Base-by-base conservation (phyloP, 2,797 vertebrate species). In the Pristis pectinata region DNA sequence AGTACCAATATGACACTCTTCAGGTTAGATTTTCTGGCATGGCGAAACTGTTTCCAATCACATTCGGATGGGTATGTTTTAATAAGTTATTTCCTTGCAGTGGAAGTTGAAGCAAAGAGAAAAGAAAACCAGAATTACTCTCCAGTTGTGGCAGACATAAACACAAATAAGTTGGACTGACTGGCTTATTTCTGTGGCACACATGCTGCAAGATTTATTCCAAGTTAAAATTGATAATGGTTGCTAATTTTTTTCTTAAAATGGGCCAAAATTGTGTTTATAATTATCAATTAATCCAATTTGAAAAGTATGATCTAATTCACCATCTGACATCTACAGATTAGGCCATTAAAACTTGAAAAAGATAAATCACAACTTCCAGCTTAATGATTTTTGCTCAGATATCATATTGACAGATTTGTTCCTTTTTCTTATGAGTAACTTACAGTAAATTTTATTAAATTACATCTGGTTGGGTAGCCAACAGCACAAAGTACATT, bases 321-420 rank as follows among this genome's bases (percentile, higher is more conserved):
- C 77, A 64, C 41, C 41, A 8, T 22, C 17, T 94, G 41, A 94
- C 44, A 34, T 94, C 94, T 94, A 76, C 41, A 70, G 64, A 74
- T 93, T 93, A 93, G 34, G 64, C 92, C 49, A 94, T 56, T 74
- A 74, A 76, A 94, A 76, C 19, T 70, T 53, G 44, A 94, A 27
- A 59, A 44, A 34, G 92, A 74, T 76, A 70, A 8, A n/a, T 44
- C 41, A 72, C 64, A 72, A 72, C 74, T 41, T 34, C 11, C 49
- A 76, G 15, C 49, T 53, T n/a, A 94, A 94, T 22, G 70, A 76
- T 94, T 94, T 53, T 76, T 94, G 41, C 44, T 94, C 70, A 74
- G 2, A 76, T 72, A 56, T 94, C 70, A 94, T 30, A 74, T 44
- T 10, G 72, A 49, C 44, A 17, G 27, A 76, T 44, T 76, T 17